Conservation (phyloP, 2,797 vertebrate genomes). For the Rhodeus uyekii region DNA sequence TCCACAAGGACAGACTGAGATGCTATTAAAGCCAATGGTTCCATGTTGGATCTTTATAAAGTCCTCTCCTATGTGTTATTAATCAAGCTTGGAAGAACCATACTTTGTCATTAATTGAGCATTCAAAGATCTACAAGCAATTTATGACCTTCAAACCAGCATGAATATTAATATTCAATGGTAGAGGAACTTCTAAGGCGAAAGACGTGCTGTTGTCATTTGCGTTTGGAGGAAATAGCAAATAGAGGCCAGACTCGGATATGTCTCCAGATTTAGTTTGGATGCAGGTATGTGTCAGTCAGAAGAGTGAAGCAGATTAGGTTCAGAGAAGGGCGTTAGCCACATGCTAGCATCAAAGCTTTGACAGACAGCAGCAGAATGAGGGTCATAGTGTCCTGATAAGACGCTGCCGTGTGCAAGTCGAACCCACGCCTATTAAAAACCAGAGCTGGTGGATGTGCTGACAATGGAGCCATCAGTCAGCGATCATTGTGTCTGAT, state of each 20-base stretch:
- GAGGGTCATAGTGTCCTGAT: conserved; percentile 28
- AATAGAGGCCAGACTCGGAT: not conserved
- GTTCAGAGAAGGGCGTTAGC: conserved; percentile 18
- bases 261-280: not conserved
- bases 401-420: conserved; percentile 1
- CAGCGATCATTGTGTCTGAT: conserved; percentile 30
- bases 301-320: conserved; percentile 29
- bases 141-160: conserved; percentile 27
- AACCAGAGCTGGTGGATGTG: conserved; percentile 1
- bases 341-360: conserved; percentile 20
- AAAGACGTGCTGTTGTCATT: not conserved
- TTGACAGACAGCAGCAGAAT: conserved; percentile 25
- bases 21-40: conserved; percentile 29
- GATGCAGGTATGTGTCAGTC: conserved; percentile 18
- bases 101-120: conserved; percentile 29
- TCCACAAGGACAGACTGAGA: conserved; percentile 19
- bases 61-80: conserved; percentile 2
- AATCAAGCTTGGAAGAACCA: conserved; percentile 3
- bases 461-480: conserved; percentile 30
- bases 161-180: not conserved
- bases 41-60: conserved; percentile 27
- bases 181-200: not conserved
- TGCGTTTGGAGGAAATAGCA: not conserved
- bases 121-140: conserved; percentile 26
- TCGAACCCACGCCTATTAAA: not conserved